These are phyloP conservation scores for Ostrea denselamellosa DNA, from an alignment of 1,140 invertebrate genomes.

Conservation along the genomic window DNA sequence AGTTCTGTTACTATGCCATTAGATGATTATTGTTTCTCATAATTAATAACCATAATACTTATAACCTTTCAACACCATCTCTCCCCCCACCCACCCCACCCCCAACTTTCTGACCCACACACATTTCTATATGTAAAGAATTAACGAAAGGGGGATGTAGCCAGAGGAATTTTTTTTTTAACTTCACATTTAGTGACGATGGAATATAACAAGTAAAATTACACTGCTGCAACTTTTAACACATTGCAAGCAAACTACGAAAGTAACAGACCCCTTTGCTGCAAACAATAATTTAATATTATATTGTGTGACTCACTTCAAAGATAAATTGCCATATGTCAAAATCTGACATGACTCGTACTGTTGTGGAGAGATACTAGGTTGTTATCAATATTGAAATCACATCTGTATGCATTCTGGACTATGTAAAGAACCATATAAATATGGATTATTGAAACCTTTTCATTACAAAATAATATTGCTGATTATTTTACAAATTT, in stretches of 20 bases:
- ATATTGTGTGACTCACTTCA: constrained; percentile 37
- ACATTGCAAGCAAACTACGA: constrained; percentile 15
- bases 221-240: constrained; percentile 20
- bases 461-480: not conserved
- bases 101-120: no score
- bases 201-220: not conserved
- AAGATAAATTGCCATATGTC: constrained; percentile 39
- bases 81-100: no score
- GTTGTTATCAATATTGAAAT: constrained; percentile 39
- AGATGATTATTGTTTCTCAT: no score
- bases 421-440: constrained; percentile 3
- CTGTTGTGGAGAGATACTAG: constrained; percentile 2
- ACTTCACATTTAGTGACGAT: not conserved
- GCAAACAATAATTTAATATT: constrained; percentile 35
- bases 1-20: no score
- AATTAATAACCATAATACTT: no score
- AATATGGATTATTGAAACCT: not conserved
- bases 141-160: not conserved
- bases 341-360: constrained; percentile 26
- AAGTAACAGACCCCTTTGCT: constrained; percentile 6
- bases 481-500: not conserved
- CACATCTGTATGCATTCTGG: constrained; percentile 27
- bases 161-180: not conserved
- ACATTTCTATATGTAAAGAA: not conserved
- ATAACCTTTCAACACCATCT: no score